A percentile compares a stretch with the other conserved stretches of the same genome.
Evolutionary conservation across 2,888 invertebrate species (phyloP).

Genomic region (Lordiphosa andalusiaca): DNA sequence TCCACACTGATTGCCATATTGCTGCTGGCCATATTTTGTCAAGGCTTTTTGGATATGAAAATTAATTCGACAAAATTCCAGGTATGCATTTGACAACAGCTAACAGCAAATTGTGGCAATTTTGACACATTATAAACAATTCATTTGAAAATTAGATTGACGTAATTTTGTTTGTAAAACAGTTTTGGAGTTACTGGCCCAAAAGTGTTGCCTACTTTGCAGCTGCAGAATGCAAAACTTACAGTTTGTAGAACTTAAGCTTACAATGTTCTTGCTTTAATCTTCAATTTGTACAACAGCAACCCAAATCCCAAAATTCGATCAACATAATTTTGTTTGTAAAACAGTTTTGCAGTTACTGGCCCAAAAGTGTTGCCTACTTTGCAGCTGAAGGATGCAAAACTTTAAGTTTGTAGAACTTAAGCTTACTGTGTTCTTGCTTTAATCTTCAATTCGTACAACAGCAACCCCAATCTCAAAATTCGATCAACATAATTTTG

Average conservation of each 20-base stretch:
- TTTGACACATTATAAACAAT: slow-evolving; percentile 27
- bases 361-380: too few relatives aligned
- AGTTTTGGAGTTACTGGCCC: neutral
- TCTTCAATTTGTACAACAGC: too few relatives aligned
- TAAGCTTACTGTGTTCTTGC: neutral
- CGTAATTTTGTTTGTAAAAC: neutral
- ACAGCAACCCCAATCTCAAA: too few relatives aligned
- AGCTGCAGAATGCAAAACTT: too few relatives aligned
- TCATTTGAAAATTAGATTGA: slow-evolving; percentile 21
- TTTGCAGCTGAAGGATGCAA: too few relatives aligned
- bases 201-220: neutral
- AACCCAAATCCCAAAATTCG: too few relatives aligned
- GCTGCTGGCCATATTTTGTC: slow-evolving; percentile 2
- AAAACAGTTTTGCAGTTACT: too few relatives aligned
- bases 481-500: too few relatives aligned
- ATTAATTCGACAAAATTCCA: slow-evolving; percentile 23
- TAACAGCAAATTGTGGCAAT: slow-evolving; percentile 15
- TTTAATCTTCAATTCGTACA: too few relatives aligned
- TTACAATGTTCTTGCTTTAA: too few relatives aligned
- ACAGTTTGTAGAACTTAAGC: too few relatives aligned
- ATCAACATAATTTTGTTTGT: too few relatives aligned
- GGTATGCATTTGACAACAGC: slow-evolving; percentile 20
- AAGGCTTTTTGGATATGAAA: slow-evolving; percentile 29
- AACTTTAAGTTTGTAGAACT: neutral
- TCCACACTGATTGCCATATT: slow-evolving; percentile 14